phyloP scores from a whole-genome alignment of 2,113 vertebrate species.

The Corythaixoides concolor region DNA sequence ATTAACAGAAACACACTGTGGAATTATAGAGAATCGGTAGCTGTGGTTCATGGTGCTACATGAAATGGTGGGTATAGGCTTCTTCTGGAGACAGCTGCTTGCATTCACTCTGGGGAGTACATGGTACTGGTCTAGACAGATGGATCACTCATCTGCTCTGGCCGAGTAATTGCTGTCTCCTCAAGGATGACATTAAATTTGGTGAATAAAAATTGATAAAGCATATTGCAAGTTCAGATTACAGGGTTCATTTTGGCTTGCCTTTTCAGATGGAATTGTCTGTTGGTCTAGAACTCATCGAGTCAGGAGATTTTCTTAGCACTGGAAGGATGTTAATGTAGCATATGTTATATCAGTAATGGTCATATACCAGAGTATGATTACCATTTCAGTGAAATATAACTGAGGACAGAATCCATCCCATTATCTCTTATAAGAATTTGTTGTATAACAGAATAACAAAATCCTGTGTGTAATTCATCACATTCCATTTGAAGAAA shows the following conservation, averaged over 20 bases:
- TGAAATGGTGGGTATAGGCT: background rate
- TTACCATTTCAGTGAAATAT: background rate
- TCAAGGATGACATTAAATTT: background rate
- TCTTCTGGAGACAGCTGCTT: background rate
- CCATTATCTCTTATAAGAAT: background rate
- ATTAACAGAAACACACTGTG: background rate
- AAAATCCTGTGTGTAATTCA: background rate
- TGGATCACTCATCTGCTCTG: background rate
- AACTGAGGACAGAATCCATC: background rate
- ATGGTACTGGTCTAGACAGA: background rate
- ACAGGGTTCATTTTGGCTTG: background rate
- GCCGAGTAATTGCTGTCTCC: background rate
- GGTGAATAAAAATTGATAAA: background rate
- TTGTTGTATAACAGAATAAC: background rate
- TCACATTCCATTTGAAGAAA: background rate
- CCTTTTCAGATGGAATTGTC: background rate
- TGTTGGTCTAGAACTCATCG: background rate
- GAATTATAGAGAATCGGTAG: background rate
- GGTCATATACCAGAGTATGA: background rate
- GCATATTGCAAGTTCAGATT: background rate
- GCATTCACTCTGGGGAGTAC: background rate
- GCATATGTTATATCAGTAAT: background rate
- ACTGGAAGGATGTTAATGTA: background rate
- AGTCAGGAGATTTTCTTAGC: background rate
- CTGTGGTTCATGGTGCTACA: background rate